Conservation (phyloP, 2,888 invertebrate genomes). For the Patella ulyssiponensis region DNA sequence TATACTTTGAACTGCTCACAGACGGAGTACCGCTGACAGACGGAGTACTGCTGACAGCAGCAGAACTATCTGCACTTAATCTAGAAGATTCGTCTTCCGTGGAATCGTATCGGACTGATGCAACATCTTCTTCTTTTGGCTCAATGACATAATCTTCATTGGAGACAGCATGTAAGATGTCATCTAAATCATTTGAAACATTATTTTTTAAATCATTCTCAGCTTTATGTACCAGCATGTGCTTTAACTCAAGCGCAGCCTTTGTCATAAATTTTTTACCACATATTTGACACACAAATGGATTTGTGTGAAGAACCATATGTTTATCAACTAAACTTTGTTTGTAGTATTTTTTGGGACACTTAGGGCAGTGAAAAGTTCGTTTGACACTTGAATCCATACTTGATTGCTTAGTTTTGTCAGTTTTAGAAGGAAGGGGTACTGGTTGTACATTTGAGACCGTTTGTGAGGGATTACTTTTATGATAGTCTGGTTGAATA, state of each 20-base stretch:
- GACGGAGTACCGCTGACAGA: background rate
- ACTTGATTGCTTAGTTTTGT: no score
- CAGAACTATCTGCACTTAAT: background rate
- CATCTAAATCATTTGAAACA: slow-evolving; percentile 8
- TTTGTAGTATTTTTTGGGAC: background rate
- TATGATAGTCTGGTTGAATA: no score
- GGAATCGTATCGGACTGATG: background rate
- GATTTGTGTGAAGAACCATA: background rate
- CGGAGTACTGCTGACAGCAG: background rate
- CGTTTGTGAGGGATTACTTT: no score
- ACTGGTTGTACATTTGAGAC: no score
- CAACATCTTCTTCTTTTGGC: background rate
- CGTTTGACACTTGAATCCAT: no score
- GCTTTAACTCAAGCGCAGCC: background rate
- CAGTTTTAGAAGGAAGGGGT: no score
- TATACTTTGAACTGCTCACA: no score
- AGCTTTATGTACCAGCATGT: slow-evolving; percentile 1
- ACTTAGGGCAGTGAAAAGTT: background rate
- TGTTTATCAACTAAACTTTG: background rate
- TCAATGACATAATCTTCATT: background rate
- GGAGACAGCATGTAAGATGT: background rate
- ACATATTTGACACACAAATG: slow-evolving; percentile 7
- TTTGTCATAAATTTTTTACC: background rate
- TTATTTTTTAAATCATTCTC: background rate
- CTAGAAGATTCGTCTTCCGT: background rate